These are phyloP conservation scores for Tringa solitaria DNA, from an alignment of 2,113 vertebrate species.

Conservation along the genomic window DNA sequence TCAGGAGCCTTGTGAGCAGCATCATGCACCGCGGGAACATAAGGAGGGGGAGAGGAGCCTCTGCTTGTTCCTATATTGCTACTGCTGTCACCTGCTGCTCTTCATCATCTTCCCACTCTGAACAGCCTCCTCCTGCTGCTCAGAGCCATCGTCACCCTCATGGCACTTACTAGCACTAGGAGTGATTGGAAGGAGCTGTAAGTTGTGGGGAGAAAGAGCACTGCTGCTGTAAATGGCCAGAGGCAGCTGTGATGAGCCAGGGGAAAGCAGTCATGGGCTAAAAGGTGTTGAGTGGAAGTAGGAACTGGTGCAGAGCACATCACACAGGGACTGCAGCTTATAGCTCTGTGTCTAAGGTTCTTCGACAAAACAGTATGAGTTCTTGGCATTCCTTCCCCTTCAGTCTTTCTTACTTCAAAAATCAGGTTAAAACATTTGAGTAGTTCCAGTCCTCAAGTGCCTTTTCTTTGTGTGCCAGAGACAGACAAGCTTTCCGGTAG, in stretches of 20 bases:
- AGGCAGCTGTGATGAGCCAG: not conserved
- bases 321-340: not conserved
- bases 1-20: not conserved
- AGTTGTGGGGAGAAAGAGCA: not conserved
- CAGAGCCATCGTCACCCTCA: not conserved
- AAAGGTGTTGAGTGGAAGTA: not conserved
- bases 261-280: not conserved
- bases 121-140: not conserved
- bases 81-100: not conserved
- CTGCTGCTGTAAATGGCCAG: not conserved
- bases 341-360: not conserved
- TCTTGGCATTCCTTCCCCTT: not conserved
- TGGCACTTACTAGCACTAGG: not conserved
- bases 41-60: not conserved
- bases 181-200: not conserved
- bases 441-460: not conserved
- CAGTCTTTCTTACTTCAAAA: not conserved
- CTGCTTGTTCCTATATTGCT: not conserved
- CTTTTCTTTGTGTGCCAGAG: not conserved
- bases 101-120: not conserved
- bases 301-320: not conserved
- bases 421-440: not conserved
- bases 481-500: not conserved
- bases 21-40: fast-evolving
- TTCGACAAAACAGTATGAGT: not conserved